phyloP scores from a whole-genome alignment of 2,113 vertebrate genomes.

The Phodopus roborovskii region DNA sequence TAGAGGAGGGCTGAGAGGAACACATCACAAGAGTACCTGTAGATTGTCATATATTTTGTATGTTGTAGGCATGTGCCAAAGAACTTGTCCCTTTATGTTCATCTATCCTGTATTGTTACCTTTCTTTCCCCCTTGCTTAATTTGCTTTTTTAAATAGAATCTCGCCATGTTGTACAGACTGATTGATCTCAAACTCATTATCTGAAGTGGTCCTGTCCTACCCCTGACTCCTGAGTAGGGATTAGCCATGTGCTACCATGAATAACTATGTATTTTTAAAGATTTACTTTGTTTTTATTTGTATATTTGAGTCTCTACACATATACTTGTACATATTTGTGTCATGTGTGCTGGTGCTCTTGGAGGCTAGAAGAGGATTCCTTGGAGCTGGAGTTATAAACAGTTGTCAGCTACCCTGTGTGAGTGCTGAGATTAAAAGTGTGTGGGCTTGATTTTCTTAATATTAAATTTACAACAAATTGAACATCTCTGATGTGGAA shows the following conservation, averaged over 20 bases:
- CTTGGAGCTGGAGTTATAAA: not conserved
- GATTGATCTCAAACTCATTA: not conserved
- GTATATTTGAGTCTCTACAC: not conserved
- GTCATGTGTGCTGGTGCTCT: not conserved
- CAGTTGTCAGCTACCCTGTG: not conserved
- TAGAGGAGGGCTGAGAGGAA: not conserved
- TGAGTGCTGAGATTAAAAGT: not conserved
- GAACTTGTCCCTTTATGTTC: not conserved
- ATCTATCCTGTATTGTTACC: fast-evolving
- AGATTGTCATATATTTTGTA: not conserved
- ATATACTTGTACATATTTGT: not conserved
- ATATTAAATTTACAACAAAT: not conserved
- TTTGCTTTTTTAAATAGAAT: not conserved
- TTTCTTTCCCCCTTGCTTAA: not conserved
- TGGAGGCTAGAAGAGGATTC: not conserved
- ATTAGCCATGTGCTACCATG: not conserved
- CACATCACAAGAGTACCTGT: not conserved
- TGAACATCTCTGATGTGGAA: not conserved
- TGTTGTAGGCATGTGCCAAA: not conserved
- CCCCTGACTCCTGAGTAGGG: not conserved
- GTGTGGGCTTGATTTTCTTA: not conserved
- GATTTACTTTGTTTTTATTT: not conserved
- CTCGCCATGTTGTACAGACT: not conserved
- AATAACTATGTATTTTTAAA: not conserved
- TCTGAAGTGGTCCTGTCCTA: not conserved